Evolutionary conservation across 2,797 vertebrate species (phyloP).

Genomic region (Notolepis coatsorum): DNA sequence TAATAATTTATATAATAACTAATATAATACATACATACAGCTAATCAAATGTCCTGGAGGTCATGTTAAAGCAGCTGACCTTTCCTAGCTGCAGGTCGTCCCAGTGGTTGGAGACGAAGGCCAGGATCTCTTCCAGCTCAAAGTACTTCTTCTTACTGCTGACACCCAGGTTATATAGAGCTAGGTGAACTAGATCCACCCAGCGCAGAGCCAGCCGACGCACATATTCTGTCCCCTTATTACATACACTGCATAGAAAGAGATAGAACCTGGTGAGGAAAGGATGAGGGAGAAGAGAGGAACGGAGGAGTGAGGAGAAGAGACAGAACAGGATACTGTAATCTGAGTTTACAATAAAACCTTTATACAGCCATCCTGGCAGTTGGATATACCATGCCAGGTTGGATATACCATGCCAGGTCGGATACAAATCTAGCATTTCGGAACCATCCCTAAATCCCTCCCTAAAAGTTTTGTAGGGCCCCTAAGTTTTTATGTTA

Average conservation of each 20-base stretch:
- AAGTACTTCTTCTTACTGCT: slow-evolving; percentile 99
- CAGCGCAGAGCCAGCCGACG: slow-evolving; percentile 93
- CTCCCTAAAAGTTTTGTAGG: no score
- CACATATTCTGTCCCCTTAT: slow-evolving; percentile 92
- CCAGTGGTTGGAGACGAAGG: slow-evolving; percentile 92
- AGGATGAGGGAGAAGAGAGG: not conserved
- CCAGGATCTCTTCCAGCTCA: slow-evolving; percentile 94
- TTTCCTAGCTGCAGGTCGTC: slow-evolving; percentile 93
- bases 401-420: no score
- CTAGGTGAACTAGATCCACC: slow-evolving; percentile 95
- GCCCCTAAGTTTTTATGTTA: slow-evolving; percentile 46
- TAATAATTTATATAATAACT: no score
- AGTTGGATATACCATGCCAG: no score
- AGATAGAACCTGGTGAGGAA: slow-evolving; percentile 88
- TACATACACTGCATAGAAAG: slow-evolving; percentile 94
- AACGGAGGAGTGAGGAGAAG: not conserved
- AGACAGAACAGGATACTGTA: not conserved
- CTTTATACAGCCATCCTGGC: no score
- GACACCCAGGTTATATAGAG: slow-evolving; percentile 94
- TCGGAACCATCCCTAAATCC: no score
- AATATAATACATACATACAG: no score
- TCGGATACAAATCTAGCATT: no score
- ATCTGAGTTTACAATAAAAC: no score
- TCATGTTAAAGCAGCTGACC: no score
- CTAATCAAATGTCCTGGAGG: no score